These are phyloP conservation scores for Patella depressa DNA, from an alignment of 2,888 invertebrate genomes.

Conservation along the genomic window DNA sequence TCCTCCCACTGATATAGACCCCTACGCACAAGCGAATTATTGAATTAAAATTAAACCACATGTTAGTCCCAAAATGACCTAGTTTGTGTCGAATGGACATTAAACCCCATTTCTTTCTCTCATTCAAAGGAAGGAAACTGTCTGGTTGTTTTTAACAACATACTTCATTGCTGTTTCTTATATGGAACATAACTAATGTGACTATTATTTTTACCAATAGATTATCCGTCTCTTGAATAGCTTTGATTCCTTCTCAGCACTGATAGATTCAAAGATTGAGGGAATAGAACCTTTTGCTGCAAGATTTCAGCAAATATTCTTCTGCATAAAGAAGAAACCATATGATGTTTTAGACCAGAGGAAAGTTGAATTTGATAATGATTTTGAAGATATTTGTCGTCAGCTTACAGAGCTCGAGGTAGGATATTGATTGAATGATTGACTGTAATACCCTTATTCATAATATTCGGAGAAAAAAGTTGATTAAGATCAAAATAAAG, in stretches of 20 bases:
- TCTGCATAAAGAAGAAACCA: conserved; percentile 79
- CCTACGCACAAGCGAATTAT: too few species aligned
- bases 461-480: background rate
- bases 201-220: background rate
- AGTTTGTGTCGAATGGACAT: too few species aligned
- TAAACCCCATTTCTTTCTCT: too few species aligned
- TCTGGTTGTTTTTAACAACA: too few species aligned
- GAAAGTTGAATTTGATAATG: conserved; percentile 81
- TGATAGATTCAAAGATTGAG: conserved; percentile 39
- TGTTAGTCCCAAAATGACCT: too few species aligned
- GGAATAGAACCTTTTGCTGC: conserved; percentile 79
- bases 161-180: too few species aligned
- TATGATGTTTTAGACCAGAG: conserved; percentile 88
- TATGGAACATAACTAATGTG: too few species aligned
- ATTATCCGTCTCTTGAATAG: conserved; percentile 21
- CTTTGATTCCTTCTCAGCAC: conserved; percentile 21
- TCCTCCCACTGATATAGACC: too few species aligned
- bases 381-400: conserved; percentile 82
- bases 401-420: conserved; percentile 81
- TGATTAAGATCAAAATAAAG: background rate
- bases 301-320: conserved; percentile 79
- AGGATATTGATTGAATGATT: conserved; percentile 4
- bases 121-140: too few species aligned
- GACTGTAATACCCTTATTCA: background rate
- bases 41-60: too few species aligned